Evolutionary conservation across 2,113 vertebrate species (phyloP).

Genomic region (Etheostoma spectabile): DNA sequence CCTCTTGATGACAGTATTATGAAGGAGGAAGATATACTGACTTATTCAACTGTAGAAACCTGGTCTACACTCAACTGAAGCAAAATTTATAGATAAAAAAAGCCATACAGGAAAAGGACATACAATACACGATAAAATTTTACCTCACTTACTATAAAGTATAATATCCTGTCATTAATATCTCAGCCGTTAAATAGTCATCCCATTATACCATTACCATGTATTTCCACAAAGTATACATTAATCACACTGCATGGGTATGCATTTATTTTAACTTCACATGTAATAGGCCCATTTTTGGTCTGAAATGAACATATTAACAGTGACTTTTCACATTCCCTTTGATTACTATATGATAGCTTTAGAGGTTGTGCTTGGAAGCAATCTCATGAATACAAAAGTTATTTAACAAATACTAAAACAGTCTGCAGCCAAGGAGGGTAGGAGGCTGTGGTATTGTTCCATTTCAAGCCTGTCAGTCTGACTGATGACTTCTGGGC

Average conservation of each 20-base stretch:
- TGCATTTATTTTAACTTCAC: conserved; percentile 44
- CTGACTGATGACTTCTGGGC: conserved; percentile 79
- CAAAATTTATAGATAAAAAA: conserved; percentile 28
- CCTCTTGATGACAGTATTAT: conserved; percentile 61
- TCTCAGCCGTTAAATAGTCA: conserved; percentile 44
- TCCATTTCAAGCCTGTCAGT: conserved; percentile 81
- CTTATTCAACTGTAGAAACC: conserved; percentile 35
- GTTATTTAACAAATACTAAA: conserved; percentile 79
- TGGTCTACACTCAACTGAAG: conserved; percentile 27
- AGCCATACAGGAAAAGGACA: neutral
- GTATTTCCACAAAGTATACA: conserved; percentile 14
- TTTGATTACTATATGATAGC: conserved; percentile 64
- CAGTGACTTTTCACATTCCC: conserved; percentile 55
- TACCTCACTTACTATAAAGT: conserved; percentile 27
- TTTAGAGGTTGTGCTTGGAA: conserved; percentile 50
- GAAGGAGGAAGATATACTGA: conserved; percentile 50
- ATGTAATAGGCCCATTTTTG: conserved; percentile 37
- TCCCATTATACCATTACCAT: conserved; percentile 15
- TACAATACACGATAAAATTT: neutral
- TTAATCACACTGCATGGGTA: conserved; percentile 29
- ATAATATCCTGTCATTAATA: conserved; percentile 30
- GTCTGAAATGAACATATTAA: conserved; percentile 48
- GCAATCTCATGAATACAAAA: conserved; percentile 67
- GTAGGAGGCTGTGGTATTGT: conserved; percentile 77
- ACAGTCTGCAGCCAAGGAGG: conserved; percentile 66